A percentile compares a stretch with the other conserved stretches of the same genome.
Conservation (phyloP, 2,888 invertebrate genomes). For the Hydrotaea cyrtoneurina region DNA sequence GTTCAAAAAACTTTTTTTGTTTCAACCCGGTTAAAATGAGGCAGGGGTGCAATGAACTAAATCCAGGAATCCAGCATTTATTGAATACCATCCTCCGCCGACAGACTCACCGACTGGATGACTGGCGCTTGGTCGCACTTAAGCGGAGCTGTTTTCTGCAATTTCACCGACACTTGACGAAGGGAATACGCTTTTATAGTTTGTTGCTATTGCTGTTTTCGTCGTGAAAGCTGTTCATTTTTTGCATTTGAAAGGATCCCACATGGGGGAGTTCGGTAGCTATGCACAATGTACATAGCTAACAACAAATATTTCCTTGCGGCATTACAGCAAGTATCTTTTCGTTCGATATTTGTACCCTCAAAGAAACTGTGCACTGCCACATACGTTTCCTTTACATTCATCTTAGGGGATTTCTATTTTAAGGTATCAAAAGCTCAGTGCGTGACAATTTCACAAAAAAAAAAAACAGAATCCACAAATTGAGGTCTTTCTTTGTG, state of each 20-base stretch:
- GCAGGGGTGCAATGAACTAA: slow-evolving; percentile 42
- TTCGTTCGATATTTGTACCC: slow-evolving; percentile 23
- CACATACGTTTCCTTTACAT: not conserved
- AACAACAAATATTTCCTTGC: slow-evolving; percentile 6
- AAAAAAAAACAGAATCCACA: not conserved
- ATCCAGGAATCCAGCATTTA: slow-evolving; percentile 34
- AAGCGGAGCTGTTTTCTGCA: slow-evolving; percentile 23
- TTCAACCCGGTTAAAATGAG: slow-evolving; percentile 28
- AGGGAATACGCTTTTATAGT: not conserved
- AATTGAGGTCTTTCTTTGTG: slow-evolving; percentile 10
- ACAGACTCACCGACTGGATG: not conserved
- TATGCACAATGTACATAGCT: too few species aligned
- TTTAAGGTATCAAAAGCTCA: slow-evolving; percentile 5
- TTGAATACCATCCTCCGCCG: slow-evolving; percentile 21
- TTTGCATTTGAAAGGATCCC: not conserved
- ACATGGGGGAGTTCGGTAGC: slow-evolving; percentile 9
- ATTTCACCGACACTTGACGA: slow-evolving; percentile 27
- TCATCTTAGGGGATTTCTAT: slow-evolving; percentile 17
- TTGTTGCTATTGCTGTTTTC: slow-evolving; percentile 19
- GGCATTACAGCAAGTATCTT: slow-evolving; percentile 30
- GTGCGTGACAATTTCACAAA: slow-evolving; percentile 25
- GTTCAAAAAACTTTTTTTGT: slow-evolving; percentile 35
- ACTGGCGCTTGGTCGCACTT: slow-evolving; percentile 12
- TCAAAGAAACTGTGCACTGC: slow-evolving; percentile 3
- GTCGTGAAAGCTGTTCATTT: slow-evolving; percentile 13